phyloP scores from a whole-genome alignment of 2,113 vertebrate genomes.

The Uria aalge region DNA sequence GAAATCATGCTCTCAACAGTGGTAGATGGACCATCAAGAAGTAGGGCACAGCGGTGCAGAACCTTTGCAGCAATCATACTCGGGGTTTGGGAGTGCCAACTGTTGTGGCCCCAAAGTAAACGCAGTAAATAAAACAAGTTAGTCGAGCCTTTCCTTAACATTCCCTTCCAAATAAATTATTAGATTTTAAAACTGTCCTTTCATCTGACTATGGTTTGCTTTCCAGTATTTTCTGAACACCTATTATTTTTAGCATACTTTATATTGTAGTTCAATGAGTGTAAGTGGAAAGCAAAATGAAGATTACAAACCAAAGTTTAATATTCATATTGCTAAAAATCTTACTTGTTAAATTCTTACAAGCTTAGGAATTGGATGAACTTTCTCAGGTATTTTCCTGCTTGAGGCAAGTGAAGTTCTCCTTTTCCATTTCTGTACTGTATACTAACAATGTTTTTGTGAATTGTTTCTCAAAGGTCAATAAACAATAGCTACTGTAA shows the following conservation, averaged over 20 bases:
- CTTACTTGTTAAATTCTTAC: neutral
- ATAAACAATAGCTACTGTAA: neutral
- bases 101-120: neutral
- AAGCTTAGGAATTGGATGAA: neutral
- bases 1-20: neutral
- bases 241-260: neutral
- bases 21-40: neutral
- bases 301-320: neutral
- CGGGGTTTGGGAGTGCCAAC: neutral
- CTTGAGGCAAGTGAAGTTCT: neutral
- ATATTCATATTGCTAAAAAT: neutral
- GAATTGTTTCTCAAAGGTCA: neutral
- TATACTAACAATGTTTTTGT: neutral
- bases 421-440: neutral
- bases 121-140: neutral
- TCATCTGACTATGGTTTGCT: neutral
- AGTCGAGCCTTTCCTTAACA: neutral
- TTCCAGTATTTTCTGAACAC: neutral
- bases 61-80: neutral
- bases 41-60: neutral
- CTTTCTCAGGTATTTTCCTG: neutral
- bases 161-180: neutral
- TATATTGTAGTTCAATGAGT: neutral
- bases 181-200: neutral
- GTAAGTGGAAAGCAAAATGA: neutral